Conservation (phyloP, 2,888 invertebrate genomes). For the Nephrotoma flavescens region DNA sequence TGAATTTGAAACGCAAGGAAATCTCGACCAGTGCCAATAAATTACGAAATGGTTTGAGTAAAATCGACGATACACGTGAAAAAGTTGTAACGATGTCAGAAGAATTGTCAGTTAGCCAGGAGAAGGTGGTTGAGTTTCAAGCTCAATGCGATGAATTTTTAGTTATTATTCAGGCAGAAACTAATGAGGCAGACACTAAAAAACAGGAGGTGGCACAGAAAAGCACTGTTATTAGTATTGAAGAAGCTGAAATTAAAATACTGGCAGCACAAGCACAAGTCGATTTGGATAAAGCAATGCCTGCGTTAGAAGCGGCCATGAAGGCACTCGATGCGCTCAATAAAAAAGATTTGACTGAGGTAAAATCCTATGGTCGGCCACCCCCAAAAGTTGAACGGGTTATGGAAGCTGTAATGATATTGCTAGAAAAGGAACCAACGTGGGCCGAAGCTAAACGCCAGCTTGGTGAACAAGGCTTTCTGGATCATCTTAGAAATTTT, state of each 20-base stretch:
- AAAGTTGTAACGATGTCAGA: constrained; percentile 73
- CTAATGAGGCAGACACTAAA: constrained; percentile 69
- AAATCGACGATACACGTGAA: constrained; percentile 72
- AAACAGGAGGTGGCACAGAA: constrained; percentile 57
- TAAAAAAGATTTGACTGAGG: constrained; percentile 78
- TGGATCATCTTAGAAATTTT: constrained; percentile 64
- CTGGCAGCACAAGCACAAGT: constrained; percentile 68
- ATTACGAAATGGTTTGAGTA: constrained; percentile 64
- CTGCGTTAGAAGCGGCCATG: constrained; percentile 72
- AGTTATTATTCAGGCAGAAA: constrained; percentile 64
- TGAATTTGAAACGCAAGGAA: constrained; percentile 53
- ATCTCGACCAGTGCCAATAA: constrained; percentile 62
- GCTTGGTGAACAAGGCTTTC: constrained; percentile 65
- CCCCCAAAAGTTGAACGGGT: constrained; percentile 80
- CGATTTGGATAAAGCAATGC: constrained; percentile 74
- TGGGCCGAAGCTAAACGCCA: constrained; percentile 82
- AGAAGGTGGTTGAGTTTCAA: constrained; percentile 59
- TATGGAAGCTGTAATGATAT: constrained; percentile 77
- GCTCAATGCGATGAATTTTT: constrained; percentile 76
- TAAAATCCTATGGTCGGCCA: constrained; percentile 78
- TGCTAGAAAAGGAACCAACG: constrained; percentile 51
- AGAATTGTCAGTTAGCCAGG: constrained; percentile 58
- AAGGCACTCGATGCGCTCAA: constrained; percentile 61
- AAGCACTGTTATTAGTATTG: constrained; percentile 59
- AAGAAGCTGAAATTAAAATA: constrained; percentile 66